Evolutionary conservation across 2,888 invertebrate species (phyloP).

Genomic region (Lydus trimaculatus): DNA sequence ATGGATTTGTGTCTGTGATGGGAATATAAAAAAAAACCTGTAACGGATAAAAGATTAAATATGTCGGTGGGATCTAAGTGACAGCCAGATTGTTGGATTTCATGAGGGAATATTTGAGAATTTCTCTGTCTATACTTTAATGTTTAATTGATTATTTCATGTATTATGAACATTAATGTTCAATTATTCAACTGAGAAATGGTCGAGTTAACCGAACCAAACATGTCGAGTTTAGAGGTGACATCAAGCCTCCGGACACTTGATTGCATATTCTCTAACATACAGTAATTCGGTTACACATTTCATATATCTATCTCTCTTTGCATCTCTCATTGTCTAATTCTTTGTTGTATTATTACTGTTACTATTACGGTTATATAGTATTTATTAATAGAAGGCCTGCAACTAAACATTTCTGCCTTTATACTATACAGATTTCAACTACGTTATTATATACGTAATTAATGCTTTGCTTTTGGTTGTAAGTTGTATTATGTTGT

Average conservation of each 20-base stretch:
- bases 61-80: too few species aligned
- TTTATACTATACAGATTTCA: conserved; percentile 25
- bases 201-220: conserved; percentile 26
- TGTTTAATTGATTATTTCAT: conserved; percentile 34
- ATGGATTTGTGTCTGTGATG: not conserved
- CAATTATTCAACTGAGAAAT: conserved; percentile 38
- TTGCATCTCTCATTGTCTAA: too few species aligned
- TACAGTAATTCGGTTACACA: not conserved
- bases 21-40: not conserved
- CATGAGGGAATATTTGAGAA: not conserved
- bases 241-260: not conserved
- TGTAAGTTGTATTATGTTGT: not conserved
- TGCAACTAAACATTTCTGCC: conserved; percentile 31
- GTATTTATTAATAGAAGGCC: conserved; percentile 32
- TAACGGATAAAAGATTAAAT: not conserved
- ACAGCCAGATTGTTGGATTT: not conserved
- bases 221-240: conserved; percentile 22
- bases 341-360: not conserved
- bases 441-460: conserved; percentile 19
- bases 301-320: not conserved
- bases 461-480: conserved; percentile 13
- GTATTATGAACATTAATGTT: conserved; percentile 43
- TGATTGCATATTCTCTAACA: not conserved
- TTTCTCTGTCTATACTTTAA: not conserved
- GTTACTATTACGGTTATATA: not conserved